These are phyloP conservation scores for Scelioninae gen. 1 DNA, from an alignment of 2,888 invertebrate genomes.

Conservation along the genomic window DNA sequence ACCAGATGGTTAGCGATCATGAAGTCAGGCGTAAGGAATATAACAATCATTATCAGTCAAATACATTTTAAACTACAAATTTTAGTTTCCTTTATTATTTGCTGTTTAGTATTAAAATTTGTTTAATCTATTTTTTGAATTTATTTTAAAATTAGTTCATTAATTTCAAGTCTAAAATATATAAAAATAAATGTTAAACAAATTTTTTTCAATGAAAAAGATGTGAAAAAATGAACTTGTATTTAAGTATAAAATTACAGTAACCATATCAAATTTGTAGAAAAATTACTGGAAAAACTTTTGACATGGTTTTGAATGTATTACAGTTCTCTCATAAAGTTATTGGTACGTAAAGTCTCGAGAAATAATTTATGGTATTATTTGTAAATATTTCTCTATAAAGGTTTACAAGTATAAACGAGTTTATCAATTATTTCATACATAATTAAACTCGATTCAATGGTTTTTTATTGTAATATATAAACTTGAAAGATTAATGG, in stretches of 20 bases:
- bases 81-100: background rate
- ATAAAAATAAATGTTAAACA: too few species aligned
- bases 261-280: too few species aligned
- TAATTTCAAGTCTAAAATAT: too few species aligned
- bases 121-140: background rate
- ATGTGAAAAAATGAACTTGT: too few species aligned
- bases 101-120: background rate
- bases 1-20: conserved; percentile 36
- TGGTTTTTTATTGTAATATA: conserved; percentile 31
- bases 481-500: conserved; percentile 45
- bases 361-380: conserved; percentile 3
- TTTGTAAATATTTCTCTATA: conserved; percentile 6
- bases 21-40: conserved; percentile 26
- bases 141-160: too few species aligned
- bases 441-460: conserved; percentile 30
- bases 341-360: background rate
- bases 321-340: background rate
- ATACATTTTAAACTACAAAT: conserved; percentile 9
- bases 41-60: conserved; percentile 10
- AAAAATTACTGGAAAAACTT: too few species aligned
- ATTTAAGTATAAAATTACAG: too few species aligned
- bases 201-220: too few species aligned
- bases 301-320: too few species aligned
- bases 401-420: background rate
- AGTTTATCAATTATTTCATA: conserved; percentile 42